Evolutionary conservation across 2,113 vertebrate species (phyloP), one percentile per base, ranked within the genome.

Genomic region (Pogona vitticeps): DNA sequence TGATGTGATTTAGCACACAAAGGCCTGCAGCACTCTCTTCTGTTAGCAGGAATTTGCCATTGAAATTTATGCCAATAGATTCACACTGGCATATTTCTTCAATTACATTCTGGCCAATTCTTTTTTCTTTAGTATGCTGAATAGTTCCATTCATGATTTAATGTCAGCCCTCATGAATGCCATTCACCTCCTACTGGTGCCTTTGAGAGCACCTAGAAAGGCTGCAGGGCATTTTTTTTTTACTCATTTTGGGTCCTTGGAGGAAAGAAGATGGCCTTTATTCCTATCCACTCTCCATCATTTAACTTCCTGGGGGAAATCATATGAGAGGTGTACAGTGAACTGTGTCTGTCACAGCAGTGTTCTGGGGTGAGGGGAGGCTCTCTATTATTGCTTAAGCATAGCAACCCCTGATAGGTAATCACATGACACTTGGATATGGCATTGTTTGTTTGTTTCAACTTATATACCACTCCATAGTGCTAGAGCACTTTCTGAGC

Each of bases 121-220:
- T 36, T 2, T 61, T 7, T 9, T 28, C 36, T 28, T 15, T 40
- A 38, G 59, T 13, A 78, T 78, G 2, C 21, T 31, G 8, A 10
- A 38, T 67, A 12, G 59, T 17, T 84, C 61, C 36, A 38, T 31
- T 40, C 15, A 26, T 31, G 18, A 79, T 20, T 59, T 36, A 10
- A 23, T 56, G 59, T 17, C 5, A 40, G 58, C 31, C 6, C 33
- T 76, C 40, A 20, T 83, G 28, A 73, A 61, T 13, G 52, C 33
- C 10, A 7, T 40, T 79, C 18, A 23, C n/a, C 20, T 56, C 26
- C 17, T 67, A 52, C 13, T 59, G 52, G 33, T 38, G 61, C 20
- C 6, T 15, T 9, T n/a, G 21, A 2, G 2, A 42, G 59, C 31
- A 94, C 81, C 89, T 80, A 89, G 21, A 28, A 38, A 72, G n/a